Conservation (phyloP, 2,113 vertebrate genomes). For the Bos javanicus region DNA sequence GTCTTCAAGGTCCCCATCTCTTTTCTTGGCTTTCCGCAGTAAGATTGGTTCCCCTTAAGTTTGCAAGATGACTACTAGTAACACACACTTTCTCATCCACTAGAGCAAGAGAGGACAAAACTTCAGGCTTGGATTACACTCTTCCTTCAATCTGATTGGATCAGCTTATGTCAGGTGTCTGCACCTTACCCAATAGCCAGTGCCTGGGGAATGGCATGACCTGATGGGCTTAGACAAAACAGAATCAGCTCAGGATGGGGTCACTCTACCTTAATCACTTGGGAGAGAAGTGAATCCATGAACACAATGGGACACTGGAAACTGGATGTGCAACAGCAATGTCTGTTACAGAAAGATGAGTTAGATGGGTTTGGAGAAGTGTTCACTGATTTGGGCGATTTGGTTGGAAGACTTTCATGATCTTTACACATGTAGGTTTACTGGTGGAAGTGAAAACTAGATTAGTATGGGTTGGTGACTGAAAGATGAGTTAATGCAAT, state of each 20-base stretch:
- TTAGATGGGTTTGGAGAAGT: conserved; percentile 10
- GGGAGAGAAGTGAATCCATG: conserved; percentile 4
- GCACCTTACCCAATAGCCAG: neutral
- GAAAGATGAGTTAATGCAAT: neutral
- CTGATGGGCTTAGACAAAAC: neutral
- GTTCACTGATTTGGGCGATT: conserved; percentile 20
- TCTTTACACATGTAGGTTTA: neutral
- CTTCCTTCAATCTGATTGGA: neutral
- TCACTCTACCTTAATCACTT: neutral
- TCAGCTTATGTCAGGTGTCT: neutral
- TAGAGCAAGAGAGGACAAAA: neutral
- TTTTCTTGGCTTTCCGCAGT: neutral
- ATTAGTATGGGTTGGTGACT: neutral
- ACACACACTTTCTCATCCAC: neutral
- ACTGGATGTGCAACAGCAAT: neutral
- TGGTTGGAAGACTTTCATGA: conserved; percentile 2
- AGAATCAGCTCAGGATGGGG: neutral
- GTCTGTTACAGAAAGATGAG: neutral
- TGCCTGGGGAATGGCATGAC: neutral
- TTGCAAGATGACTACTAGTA: neutral
- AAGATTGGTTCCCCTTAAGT: neutral
- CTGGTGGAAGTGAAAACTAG: conserved; percentile 1
- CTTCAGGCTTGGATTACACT: neutral
- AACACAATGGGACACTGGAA: neutral
- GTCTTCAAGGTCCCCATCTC: neutral